These are phyloP conservation scores for Petrosia ficiformis DNA, from an alignment of 37 sponge, comb jelly and placozoan species.

Conservation along the genomic window DNA sequence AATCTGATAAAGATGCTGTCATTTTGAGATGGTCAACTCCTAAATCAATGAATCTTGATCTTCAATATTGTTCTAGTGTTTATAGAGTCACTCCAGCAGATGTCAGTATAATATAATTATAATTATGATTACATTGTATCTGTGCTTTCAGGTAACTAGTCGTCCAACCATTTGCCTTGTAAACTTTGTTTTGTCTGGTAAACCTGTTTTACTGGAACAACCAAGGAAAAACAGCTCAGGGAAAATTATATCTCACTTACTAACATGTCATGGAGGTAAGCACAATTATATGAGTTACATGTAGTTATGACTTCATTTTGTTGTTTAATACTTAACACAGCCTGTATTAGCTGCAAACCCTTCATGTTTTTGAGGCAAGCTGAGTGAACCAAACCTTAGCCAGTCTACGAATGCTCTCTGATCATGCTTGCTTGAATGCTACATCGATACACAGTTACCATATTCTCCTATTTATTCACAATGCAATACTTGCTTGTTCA, in stretches of 20 bases:
- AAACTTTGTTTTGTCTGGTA: slow-evolving; percentile 85
- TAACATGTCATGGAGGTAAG: slow-evolving; percentile 49
- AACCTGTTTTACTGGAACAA: slow-evolving; percentile 85
- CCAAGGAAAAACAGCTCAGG: slow-evolving; percentile 30
- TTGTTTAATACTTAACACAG: not conserved
- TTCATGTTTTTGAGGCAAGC: no score
- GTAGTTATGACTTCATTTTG: not conserved
- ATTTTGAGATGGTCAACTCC: slow-evolving; percentile 78
- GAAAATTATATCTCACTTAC: slow-evolving; percentile 68
- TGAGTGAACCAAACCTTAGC: no score
- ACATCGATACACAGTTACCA: no score
- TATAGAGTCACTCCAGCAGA: slow-evolving; percentile 84
- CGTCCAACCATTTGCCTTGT: slow-evolving; percentile 86
- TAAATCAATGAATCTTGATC: slow-evolving; percentile 50
- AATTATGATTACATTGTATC: not conserved
- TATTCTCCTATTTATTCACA: no score
- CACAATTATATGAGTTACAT: not conserved
- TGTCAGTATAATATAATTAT: slow-evolving; percentile 23
- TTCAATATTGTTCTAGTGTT: slow-evolving; percentile 77
- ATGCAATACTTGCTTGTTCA: no score
- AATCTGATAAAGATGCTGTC: slow-evolving; percentile 20
- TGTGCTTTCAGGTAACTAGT: slow-evolving; percentile 57
- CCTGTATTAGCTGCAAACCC: no score
- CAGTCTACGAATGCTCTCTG: no score
- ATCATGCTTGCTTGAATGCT: no score